Conservation (phyloP, 1,140 invertebrate genomes). For the Pseudomyrmex flavicornis region DNA sequence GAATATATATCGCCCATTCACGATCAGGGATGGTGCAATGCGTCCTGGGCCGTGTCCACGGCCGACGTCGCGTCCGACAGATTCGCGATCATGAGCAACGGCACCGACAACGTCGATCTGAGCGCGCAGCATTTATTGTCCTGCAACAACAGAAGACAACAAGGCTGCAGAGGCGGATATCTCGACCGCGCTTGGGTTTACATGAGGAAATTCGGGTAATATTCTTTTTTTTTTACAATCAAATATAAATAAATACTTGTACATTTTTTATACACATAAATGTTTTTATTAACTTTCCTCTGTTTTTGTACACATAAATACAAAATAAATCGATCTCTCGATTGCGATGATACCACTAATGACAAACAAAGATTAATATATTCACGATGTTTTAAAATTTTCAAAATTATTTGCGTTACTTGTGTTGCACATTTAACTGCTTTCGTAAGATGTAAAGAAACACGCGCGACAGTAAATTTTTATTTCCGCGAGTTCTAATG, state of each 20-base stretch:
- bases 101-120: constrained; percentile 88
- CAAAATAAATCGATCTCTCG: neutral
- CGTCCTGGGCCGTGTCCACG: constrained; percentile 97
- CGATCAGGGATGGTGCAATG: constrained; percentile 96
- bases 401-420: constrained; percentile 7
- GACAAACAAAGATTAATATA: no score
- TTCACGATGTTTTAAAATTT: neutral
- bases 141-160: constrained; percentile 91
- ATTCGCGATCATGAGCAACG: constrained; percentile 93
- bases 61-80: constrained; percentile 92
- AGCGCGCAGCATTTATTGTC: constrained; percentile 94
- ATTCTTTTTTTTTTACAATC: no score
- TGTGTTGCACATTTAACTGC: neutral
- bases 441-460: neutral
- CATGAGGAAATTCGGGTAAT: constrained; percentile 92
- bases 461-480: neutral
- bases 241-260: no score
- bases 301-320: neutral
- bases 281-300: neutral
- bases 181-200: constrained; percentile 96
- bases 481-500: neutral
- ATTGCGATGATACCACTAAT: no score
- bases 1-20: constrained; percentile 88
- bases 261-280: neutral
- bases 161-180: constrained; percentile 94